Conservation (phyloP, 2,888 invertebrate species). For the Acanthoscelides obtectus region DNA sequence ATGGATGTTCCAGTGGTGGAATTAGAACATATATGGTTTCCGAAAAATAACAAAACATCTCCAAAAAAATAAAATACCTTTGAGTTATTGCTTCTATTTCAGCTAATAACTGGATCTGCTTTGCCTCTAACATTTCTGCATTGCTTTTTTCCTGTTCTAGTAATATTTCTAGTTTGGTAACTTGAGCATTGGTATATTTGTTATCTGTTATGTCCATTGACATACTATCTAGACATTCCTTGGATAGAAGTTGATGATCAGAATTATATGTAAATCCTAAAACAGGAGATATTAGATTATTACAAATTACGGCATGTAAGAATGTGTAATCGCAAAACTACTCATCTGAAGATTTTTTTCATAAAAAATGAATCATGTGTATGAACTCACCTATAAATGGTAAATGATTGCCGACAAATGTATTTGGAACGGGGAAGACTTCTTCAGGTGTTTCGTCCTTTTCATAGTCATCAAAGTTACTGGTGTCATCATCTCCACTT, state of each 20-base stretch:
- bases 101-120: conserved; percentile 65
- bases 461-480: conserved; percentile 97
- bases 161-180: conserved; percentile 68
- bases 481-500: conserved; percentile 93
- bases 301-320: background rate
- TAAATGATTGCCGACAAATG: conserved; percentile 96
- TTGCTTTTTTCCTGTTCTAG: conserved; percentile 71
- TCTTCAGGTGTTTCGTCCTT: conserved; percentile 91
- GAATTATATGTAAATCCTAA: conserved; percentile 86
- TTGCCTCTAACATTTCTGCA: conserved; percentile 69
- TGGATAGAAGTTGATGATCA: conserved; percentile 74
- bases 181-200: conserved; percentile 39
- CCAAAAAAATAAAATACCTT: conserved; percentile 39
- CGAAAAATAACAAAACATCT: too few relatives aligned
- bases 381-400: conserved; percentile 63
- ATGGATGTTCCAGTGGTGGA: too few relatives aligned
- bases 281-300: conserved; percentile 1
- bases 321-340: background rate
- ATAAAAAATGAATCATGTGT: too few relatives aligned
- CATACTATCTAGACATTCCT: conserved; percentile 59
- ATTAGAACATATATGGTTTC: too few relatives aligned
- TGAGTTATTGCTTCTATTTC: conserved; percentile 75
- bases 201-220: conserved; percentile 48
- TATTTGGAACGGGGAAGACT: conserved; percentile 92
- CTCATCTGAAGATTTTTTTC: background rate